Evolutionary conservation across 2,888 invertebrate genomes (phyloP), one percentile per base, ranked within the genome.

Genomic region (Aphidoletes aphidimyza): DNA sequence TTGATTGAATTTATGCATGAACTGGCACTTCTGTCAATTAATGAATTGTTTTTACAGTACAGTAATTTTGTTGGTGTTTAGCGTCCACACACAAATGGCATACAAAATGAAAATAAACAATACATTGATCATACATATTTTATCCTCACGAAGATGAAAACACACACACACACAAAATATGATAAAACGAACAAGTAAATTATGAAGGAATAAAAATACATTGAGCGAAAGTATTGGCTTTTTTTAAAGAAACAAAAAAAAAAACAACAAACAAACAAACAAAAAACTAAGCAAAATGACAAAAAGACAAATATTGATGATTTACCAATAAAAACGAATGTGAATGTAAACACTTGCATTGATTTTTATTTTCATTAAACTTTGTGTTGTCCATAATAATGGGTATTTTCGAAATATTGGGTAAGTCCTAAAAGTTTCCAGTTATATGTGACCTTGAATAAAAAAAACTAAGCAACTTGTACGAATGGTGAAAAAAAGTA

Each of bases 251-350:
- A 22, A 22, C n/a, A 54, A 26, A n/a, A 11, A 54, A 22, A 8
- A 3, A 54, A 54, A 54, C n/a, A n/a, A 54, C 2, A 26, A 11
- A 54, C 22, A 54, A 54, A 22, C 22, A 49, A n/a, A n/a, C n/a
- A 54, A 26, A n/a, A 47, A 54, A 26, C 22, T 54, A 54, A 54
- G 54, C 54, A 11, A 54, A 22, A 8, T 2, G 22, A 54, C n/a
- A 54, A n/a, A 54, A 22, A 26, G 26, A 54, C 22, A 54, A 54
- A 22, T 54, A 49, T 19, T 49, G 49, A n/a, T n/a, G n/a, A 49
- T 49, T 49, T 49, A 49, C 49, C 54, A 54, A 54, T 54, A 54
- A 54, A 54, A 54, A 54, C 54, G 54, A 54, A 54, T 54, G 54
- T 54, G 54, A 54, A 54, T 54, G 54, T 54, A 54, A 54, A 26